These are phyloP conservation scores for Myripristis jacobus DNA, from an alignment of 2,797 vertebrate genomes.

Conservation along the genomic window DNA sequence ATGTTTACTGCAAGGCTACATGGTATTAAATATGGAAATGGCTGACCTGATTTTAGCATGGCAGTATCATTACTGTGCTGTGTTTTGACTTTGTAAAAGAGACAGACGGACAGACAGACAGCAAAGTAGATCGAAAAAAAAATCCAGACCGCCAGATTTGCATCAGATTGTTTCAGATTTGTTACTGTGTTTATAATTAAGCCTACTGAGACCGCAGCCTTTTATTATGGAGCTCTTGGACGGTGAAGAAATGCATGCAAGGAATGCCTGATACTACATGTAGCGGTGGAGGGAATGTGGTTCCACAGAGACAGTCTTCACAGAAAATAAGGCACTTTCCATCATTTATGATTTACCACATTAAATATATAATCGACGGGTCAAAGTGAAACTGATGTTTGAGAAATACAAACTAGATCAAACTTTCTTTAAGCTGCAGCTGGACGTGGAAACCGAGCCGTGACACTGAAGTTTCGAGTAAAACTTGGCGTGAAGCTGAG, in stretches of 20 bases:
- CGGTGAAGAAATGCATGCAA: constrained; percentile 11
- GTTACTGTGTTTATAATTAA: constrained; percentile 19
- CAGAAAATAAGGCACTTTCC: constrained; percentile 19
- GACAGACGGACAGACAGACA: neutral
- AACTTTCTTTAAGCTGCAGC: neutral
- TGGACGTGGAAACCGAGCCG: neutral
- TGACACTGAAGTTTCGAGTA: neutral
- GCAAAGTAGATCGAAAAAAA: constrained; percentile 7
- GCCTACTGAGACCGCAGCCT: constrained; percentile 13
- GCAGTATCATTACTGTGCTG: neutral
- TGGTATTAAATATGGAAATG: neutral
- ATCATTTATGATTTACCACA: constrained; percentile 41
- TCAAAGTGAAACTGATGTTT: constrained; percentile 6
- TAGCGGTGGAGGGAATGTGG: neutral
- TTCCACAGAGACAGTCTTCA: constrained; percentile 19
- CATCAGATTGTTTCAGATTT: constrained; percentile 13
- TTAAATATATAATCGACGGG: constrained; percentile 27
- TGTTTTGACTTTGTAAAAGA: neutral
- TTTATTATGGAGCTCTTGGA: constrained; percentile 1
- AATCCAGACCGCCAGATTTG: constrained; percentile 13
- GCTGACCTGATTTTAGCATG: neutral
- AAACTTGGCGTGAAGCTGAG: neutral
- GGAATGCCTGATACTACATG: constrained; percentile 4
- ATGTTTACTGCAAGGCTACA: neutral
- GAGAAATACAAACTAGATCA: constrained; percentile 14